Conservation (phyloP, 2,113 vertebrate genomes). For the Psammodynastes pulverulentus region DNA sequence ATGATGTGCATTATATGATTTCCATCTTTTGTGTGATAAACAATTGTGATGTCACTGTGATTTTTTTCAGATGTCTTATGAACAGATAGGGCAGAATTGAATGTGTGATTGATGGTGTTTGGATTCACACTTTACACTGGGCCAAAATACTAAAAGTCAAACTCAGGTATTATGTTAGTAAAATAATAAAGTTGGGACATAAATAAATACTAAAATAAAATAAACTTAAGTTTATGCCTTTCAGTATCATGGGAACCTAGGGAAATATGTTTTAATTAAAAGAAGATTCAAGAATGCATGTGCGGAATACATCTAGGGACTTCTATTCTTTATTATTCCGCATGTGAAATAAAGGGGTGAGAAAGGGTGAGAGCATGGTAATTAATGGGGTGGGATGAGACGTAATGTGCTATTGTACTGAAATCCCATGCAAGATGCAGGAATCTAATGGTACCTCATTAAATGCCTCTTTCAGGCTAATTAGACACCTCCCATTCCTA, state of each 20-base stretch:
- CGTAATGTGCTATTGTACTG: neutral
- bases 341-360: fast-evolving
- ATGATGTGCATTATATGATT: neutral
- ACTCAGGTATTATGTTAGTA: neutral
- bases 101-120: neutral
- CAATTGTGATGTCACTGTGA: neutral
- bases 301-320: fast-evolving
- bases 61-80: neutral
- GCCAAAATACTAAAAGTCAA: neutral
- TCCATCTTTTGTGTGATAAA: neutral
- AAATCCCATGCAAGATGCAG: neutral
- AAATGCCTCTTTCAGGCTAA: slow-evolving; percentile 40
- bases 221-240: neutral
- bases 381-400: neutral
- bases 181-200: neutral
- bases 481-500: slow-evolving; percentile 40
- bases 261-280: neutral
- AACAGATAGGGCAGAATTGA: neutral
- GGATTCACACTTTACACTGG: neutral
- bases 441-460: slow-evolving; percentile 34
- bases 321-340: neutral
- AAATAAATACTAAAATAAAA: neutral
- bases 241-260: neutral
- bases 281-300: neutral
- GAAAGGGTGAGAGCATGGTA: neutral